Conservation (phyloP, 2,888 invertebrate genomes). For the Tiliacea aurago region DNA sequence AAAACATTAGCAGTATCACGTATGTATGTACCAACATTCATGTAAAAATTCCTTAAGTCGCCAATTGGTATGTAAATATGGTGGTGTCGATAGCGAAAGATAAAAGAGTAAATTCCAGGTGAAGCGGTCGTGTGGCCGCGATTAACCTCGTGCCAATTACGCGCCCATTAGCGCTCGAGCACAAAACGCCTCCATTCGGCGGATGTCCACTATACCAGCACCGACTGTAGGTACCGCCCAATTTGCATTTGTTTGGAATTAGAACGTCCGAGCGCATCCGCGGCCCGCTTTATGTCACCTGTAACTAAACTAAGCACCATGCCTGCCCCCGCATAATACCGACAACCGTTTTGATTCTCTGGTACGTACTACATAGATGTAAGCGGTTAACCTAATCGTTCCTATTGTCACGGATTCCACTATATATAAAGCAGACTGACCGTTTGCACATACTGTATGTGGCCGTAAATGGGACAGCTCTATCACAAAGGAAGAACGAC, state of each 20-base stretch:
- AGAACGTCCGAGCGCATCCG: conserved; percentile 75
- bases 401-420: conserved; percentile 72
- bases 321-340: conserved; percentile 64
- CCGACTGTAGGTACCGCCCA: conserved; percentile 69
- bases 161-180: conserved; percentile 83
- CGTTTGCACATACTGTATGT: conserved; percentile 42
- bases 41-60: background rate
- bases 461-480: conserved; percentile 34
- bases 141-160: conserved; percentile 87
- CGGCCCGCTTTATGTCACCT: conserved; percentile 79
- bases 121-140: conserved; percentile 72
- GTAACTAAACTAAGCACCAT: conserved; percentile 60
- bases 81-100: conserved; percentile 65
- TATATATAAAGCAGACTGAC: conserved; percentile 55
- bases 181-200: conserved; percentile 86
- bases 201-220: conserved; percentile 82
- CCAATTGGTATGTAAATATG: conserved; percentile 22
- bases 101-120: conserved; percentile 67
- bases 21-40: background rate
- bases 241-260: conserved; percentile 89
- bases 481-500: conserved; percentile 39
- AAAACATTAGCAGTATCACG: background rate
- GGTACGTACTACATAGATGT: conserved; percentile 61
- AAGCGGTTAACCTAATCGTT: conserved; percentile 76
- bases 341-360: conserved; percentile 74